Evolutionary conservation across 2,113 vertebrate genomes (phyloP), one percentile per base, ranked within the genome.

Genomic region (Oreamnos americanus): DNA sequence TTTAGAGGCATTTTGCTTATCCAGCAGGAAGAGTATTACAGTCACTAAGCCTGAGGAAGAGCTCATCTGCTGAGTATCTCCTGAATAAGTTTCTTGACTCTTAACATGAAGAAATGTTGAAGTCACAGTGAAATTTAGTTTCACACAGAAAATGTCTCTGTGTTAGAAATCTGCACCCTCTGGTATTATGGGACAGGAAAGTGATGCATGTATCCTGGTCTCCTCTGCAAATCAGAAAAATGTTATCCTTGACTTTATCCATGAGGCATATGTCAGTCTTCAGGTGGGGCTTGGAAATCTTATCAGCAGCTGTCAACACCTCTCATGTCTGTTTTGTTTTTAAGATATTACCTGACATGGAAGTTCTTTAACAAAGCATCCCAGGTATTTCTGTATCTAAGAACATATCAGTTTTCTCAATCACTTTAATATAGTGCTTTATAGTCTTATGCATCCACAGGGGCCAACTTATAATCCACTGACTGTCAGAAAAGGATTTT

Each of bases 1-100:
- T 91, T 84, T 81, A 85, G 26, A 94, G 51, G 3, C 7, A 26
- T 60, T 81, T 87, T 64, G 96, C 96, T 97, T 78, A 98, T 87
- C 94, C 58, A 98, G 4, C 26, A 95, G 3, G 21, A 96, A 8
- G 13, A 97, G 15, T n/a, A 89, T 23, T 47, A 96, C 57, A 64
- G 33, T 79, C 86, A 97, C 33, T 17, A 97, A 81, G 10, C 51
- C 57, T 87, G 67, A 57, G 88, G 81, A 84, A 60, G 13, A 11
- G 3, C 43, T 96, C 96, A 97, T 97, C 89, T 96, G 62, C 87
- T 15, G 5, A 79, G 26, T 67, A 57, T 45, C 11, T 0, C 21
- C 71, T 79, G 30, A 89, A 49, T 23, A 53, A 57, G 23, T 55
- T 51, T 79, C 60, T 71, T 76, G 33, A 62, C 19, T 49, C 62